Conservation (phyloP, 2,888 invertebrate species). For the Fabriciana adippe region DNA sequence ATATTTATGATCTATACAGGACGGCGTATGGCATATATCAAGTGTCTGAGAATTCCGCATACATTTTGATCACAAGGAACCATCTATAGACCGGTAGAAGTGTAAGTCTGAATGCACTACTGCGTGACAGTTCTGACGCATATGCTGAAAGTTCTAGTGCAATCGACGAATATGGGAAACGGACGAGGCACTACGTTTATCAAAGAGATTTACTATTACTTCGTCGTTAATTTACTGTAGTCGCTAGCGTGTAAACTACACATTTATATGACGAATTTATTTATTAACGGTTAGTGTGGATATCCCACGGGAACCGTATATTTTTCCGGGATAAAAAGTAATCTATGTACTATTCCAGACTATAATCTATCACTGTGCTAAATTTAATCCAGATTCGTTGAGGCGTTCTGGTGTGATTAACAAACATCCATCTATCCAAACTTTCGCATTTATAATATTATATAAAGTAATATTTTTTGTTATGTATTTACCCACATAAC, state of each 20-base stretch:
- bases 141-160: slow-evolving; percentile 6
- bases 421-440: too few species aligned
- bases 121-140: slow-evolving; percentile 13
- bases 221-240: slow-evolving; percentile 12
- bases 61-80: neutral
- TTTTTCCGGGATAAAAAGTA: too few species aligned
- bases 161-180: slow-evolving; percentile 17
- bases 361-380: too few species aligned
- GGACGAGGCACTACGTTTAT: slow-evolving; percentile 16
- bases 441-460: too few species aligned
- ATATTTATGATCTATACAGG: too few species aligned
- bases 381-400: too few species aligned
- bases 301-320: too few species aligned
- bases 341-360: too few species aligned
- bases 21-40: neutral
- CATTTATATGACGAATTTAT: neutral
- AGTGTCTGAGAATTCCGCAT: neutral
- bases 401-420: too few species aligned
- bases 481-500: too few species aligned
- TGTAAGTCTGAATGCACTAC: slow-evolving; percentile 1
- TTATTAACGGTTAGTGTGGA: too few species aligned
- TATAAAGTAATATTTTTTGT: too few species aligned
- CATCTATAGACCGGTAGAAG: slow-evolving; percentile 1
- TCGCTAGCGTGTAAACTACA: slow-evolving; percentile 5
- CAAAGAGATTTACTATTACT: slow-evolving; percentile 15